Evolutionary conservation across 2,888 invertebrate genomes (phyloP).

Genomic region (Hirtodrosophila duncani): DNA sequence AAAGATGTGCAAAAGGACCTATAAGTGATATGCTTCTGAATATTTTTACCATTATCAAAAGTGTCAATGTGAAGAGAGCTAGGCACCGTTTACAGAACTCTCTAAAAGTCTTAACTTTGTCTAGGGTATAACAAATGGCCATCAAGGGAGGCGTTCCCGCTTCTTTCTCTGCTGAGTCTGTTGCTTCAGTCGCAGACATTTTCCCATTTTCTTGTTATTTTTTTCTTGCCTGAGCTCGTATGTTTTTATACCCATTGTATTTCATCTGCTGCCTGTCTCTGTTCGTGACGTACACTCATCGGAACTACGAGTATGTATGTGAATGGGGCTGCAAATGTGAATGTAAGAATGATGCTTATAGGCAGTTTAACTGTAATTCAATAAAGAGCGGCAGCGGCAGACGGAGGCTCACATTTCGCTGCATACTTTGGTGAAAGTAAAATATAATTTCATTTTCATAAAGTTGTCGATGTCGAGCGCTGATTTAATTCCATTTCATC

Average conservation of each 20-base stretch:
- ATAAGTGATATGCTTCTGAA: too few relatives aligned
- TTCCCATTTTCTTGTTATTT: neutral
- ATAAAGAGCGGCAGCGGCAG: too few relatives aligned
- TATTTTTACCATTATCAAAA: too few relatives aligned
- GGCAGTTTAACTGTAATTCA: conserved; percentile 67
- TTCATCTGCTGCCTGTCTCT: conserved; percentile 21
- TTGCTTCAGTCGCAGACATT: conserved; percentile 5
- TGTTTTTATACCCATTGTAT: conserved; percentile 13
- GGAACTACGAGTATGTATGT: conserved; percentile 36
- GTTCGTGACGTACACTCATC: conserved; percentile 32
- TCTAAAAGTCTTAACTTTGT: too few relatives aligned
- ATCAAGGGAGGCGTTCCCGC: neutral
- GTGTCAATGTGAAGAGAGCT: too few relatives aligned
- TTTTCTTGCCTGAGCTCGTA: too few relatives aligned
- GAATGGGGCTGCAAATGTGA: conserved; percentile 5
- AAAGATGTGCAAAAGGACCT: too few relatives aligned
- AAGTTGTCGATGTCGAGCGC: conserved; percentile 69
- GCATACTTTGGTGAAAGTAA: conserved; percentile 52
- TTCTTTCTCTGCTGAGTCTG: neutral
- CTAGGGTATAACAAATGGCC: too few relatives aligned
- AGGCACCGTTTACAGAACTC: too few relatives aligned
- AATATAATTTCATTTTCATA: conserved; percentile 63
- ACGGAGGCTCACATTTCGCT: conserved; percentile 40
- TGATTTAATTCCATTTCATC: conserved; percentile 66
- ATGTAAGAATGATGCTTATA: conserved; percentile 35